Evolutionary conservation across 2,113 vertebrate genomes (phyloP), one percentile per base, ranked within the genome.

Genomic region (Heterotilapia buettikoferi): DNA sequence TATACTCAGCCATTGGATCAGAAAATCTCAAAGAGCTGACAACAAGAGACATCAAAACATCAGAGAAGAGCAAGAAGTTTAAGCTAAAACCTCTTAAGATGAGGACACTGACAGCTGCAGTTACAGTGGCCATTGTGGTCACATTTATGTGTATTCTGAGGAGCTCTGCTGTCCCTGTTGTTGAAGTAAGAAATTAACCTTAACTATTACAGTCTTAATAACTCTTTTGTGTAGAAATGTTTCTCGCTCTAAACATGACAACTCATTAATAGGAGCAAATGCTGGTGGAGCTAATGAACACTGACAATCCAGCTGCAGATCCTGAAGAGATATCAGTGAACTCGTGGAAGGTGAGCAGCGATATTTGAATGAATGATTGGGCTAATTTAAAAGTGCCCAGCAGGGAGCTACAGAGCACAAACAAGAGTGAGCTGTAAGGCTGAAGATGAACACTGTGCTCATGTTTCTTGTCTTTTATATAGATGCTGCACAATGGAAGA

Each of bases 131-230:
- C 26, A 10, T 94, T 53, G 3, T 95, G 50, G 18, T 94, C 3
- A 14, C 73, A 33, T 85, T 93, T 7, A 45, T 91, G 16, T 94
- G 80, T 61, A 8, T 94, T 18, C 33, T 92, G n/a, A 12, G 85
- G 61, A 83, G 73, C 83, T 82, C 90, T 31, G 92, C 93, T 3
- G 26, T 88, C 9, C 90, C 93, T 6, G 29, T 85, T 61, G 18
- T 84, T 40, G 86, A 84, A 82, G 95, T 96, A 83, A 93, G 91
- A 43, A n/a, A 24, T 21, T 79, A 14, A 85, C 31, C 16, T 36
- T 2, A 52, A 4, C 14, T 19, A 9, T 29, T 10, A 29, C 59
- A 36, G 18, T 63, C 11, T 33, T 50, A 5, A 5, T 38, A 3
- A 5, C 21, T 52, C 18, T 19, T 36, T 36, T 36, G 3, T 26